Base-by-base conservation (phyloP, 2,888 invertebrate species). In the Elgonia sp. region DNA sequence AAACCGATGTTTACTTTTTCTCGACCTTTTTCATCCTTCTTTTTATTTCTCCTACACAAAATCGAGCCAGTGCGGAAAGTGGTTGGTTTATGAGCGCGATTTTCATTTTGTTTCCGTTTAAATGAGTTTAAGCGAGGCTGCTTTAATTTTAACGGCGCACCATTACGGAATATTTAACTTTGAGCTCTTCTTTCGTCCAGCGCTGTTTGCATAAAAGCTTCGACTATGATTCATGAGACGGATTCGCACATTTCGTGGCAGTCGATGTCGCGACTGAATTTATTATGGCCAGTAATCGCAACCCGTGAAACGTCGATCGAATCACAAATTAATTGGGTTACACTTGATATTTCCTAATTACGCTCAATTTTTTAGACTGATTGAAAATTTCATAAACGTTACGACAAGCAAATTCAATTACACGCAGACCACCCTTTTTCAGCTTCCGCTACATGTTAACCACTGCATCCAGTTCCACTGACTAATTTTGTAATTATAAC, bases 281-380 rank as follows among this genome's bases (percentile, higher is more conserved):
- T 83, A 67, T 75, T 75, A 46, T 46, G 21, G 18, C 72, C 72
- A 42, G 53, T 63, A 81, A 65, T 73, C n/a, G 73, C 37, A 40
- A 76, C 21, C 69, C 62, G 69, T 76, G 18, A 76, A 84, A 62
- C 29, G 60, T 40, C 62, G 76, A 76, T 76, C 62, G 76, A 84
- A 55, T 69, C 39, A 29, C 76, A 84, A 84, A 84, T 84, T 84
- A 84, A 84, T 84, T 70, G 69, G 50, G 69, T 76, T 76, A 60
- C 67, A 20, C 67, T 69, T 60, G 67, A 69, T 67, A 65, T 39
- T 40, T 37, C 65, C 42, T 65, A 57, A 73, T 73, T 65, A 37
- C 42, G 29, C 29, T 29, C 5, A 29, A 29, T 29, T 29, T 29
- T 29, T 29, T 5, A 29, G 29, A 29, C 29, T 29, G 29, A 84